Evolutionary conservation across 1,140 invertebrate species (phyloP).

Genomic region (Macrocentrus cingulum): DNA sequence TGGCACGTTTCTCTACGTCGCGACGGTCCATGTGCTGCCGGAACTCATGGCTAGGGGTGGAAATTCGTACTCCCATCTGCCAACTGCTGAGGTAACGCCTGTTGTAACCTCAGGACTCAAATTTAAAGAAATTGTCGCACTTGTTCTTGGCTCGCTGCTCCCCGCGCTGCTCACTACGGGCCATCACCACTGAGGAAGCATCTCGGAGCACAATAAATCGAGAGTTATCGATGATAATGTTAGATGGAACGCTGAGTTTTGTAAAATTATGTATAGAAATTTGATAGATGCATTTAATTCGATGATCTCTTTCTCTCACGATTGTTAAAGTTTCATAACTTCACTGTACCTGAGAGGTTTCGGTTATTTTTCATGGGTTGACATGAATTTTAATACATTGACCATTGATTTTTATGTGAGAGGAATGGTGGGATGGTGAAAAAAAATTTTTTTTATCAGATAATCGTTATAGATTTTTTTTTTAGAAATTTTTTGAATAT

Average conservation of each 20-base stretch:
- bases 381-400: too few species aligned
- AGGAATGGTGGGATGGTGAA: too few species aligned
- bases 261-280: not conserved
- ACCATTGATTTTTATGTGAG: too few species aligned
- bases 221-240: not conserved
- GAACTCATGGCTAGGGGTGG: slow-evolving; percentile 73
- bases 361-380: not conserved
- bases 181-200: slow-evolving; percentile 77
- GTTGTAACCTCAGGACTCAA: slow-evolving; percentile 66
- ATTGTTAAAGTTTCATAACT: slow-evolving; percentile 3
- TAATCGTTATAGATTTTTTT: too few species aligned
- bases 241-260: not conserved
- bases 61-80: slow-evolving; percentile 56
- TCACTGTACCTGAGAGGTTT: slow-evolving; percentile 28
- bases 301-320: not conserved
- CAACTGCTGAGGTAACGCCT: slow-evolving; percentile 55
- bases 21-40: slow-evolving; percentile 96
- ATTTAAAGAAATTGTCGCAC: slow-evolving; percentile 76
- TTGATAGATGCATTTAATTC: slow-evolving; percentile 6
- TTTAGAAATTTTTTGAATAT: too few species aligned
- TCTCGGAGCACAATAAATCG: not conserved
- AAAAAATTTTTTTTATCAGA: too few species aligned
- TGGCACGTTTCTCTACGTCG: slow-evolving; percentile 98
- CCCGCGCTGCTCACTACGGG: slow-evolving; percentile 87
- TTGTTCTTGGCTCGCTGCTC: slow-evolving; percentile 83